phyloP scores from a whole-genome alignment of 2,113 vertebrate genomes.

The Phasianus colchicus region DNA sequence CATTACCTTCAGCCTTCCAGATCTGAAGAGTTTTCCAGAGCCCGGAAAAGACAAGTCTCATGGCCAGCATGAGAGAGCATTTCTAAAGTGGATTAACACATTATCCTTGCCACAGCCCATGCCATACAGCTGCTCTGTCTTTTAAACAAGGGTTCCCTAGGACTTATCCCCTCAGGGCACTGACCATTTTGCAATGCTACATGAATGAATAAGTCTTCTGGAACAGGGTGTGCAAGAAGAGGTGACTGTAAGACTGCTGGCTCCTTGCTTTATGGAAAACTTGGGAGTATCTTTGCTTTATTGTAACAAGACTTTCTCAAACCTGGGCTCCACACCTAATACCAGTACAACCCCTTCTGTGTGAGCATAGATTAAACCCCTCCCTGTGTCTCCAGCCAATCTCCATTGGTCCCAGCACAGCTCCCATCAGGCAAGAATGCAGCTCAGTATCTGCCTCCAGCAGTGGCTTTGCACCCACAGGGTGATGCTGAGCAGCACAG shows the following conservation, averaged over 20 bases:
- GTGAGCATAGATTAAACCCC: background rate
- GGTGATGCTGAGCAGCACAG: background rate
- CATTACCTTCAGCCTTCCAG: background rate
- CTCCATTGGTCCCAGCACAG: background rate
- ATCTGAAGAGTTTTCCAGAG: background rate
- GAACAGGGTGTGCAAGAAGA: background rate
- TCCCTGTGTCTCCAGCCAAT: background rate
- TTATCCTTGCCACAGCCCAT: background rate
- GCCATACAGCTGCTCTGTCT: background rate
- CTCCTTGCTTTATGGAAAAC: background rate
- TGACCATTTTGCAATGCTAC: background rate
- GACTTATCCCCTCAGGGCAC: background rate
- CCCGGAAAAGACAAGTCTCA: background rate
- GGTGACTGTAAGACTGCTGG: background rate
- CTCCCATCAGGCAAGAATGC: background rate
- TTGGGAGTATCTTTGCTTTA: background rate
- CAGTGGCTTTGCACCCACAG: background rate
- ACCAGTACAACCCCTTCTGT: background rate
- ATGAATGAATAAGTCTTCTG: background rate
- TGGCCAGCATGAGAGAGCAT: background rate
- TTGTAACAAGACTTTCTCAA: background rate
- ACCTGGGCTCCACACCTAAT: background rate
- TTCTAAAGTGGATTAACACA: background rate
- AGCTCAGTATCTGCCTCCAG: accelerated
- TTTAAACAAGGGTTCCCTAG: background rate